phyloP scores from a whole-genome alignment of 2,113 vertebrate genomes.

The Naja naja region DNA sequence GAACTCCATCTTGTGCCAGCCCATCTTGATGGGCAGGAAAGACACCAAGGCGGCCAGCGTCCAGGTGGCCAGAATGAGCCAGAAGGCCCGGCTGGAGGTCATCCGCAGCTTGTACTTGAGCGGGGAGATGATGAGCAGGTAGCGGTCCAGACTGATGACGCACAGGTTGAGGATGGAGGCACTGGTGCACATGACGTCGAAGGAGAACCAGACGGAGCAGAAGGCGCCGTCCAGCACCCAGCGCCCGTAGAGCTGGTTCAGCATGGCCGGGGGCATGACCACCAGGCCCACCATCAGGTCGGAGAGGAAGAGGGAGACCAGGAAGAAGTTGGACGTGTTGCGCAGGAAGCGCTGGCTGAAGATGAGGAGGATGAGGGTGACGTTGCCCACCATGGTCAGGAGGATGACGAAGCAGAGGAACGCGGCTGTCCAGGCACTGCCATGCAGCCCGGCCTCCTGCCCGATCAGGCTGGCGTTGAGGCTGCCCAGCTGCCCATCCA shows the following conservation, averaged over 20 bases:
- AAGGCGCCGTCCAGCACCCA: constrained; percentile 87
- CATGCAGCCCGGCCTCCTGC: constrained; percentile 50
- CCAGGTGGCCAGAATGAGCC: constrained; percentile 88
- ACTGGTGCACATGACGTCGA: constrained; percentile 97
- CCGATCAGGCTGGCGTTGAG: constrained; percentile 41
- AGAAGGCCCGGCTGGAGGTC: constrained; percentile 84
- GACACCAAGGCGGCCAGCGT: constrained; percentile 86
- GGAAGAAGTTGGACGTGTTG: constrained; percentile 95
- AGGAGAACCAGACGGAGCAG: constrained; percentile 92
- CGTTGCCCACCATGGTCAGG: constrained; percentile 83
- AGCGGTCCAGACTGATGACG: constrained; percentile 94
- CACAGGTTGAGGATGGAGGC: constrained; percentile 98
- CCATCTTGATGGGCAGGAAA: constrained; percentile 92
- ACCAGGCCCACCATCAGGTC: constrained; percentile 96
- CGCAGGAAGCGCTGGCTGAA: constrained; percentile 87
- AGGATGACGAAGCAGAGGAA: constrained; percentile 87
- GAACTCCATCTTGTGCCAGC: constrained; percentile 85
- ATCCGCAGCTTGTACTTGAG: constrained; percentile 93
- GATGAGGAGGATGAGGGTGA: constrained; percentile 86
- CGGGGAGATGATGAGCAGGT: constrained; percentile 94
- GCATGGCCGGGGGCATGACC: constrained; percentile 97
- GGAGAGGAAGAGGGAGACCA: constrained; percentile 94
- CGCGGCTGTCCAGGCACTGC: constrained; percentile 80
- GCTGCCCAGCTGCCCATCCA: constrained; percentile 39
- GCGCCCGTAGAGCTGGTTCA: constrained; percentile 87